These are phyloP conservation scores for Cydia pomonella DNA, from an alignment of 1,140 invertebrate species.

Conservation along the genomic window DNA sequence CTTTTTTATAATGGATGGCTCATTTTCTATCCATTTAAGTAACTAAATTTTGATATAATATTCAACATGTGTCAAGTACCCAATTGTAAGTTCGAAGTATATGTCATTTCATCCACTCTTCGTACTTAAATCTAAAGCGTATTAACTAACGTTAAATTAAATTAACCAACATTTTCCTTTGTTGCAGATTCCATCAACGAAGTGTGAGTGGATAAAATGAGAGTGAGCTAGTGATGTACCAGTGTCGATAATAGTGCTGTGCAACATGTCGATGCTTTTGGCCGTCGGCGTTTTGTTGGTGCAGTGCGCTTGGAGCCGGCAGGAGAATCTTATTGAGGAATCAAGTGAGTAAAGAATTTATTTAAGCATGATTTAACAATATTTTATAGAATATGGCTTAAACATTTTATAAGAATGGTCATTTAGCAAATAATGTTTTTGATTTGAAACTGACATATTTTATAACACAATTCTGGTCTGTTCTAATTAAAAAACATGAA, in stretches of 20 bases:
- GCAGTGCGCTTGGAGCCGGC: constrained; percentile 57
- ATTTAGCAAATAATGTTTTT: too few species aligned
- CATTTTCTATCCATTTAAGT: too few species aligned
- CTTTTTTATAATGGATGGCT: too few species aligned
- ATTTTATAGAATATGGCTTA: constrained; percentile 28
- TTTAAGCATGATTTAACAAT: too few species aligned
- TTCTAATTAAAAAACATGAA: too few species aligned
- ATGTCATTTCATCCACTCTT: neutral
- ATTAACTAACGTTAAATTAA: neutral
- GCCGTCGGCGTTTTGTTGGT: constrained; percentile 50
- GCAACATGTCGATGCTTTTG: constrained; percentile 46
- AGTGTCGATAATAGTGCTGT: constrained; percentile 42
- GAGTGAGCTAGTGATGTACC: constrained; percentile 51
- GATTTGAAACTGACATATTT: too few species aligned
- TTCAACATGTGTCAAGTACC: too few species aligned
- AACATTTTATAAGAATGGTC: too few species aligned
- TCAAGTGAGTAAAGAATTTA: constrained; percentile 53
- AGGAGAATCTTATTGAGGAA: constrained; percentile 69
- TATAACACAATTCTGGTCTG: too few species aligned
- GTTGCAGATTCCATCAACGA: constrained; percentile 39
- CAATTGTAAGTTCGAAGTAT: too few species aligned
- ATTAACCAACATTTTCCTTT: constrained; percentile 31
- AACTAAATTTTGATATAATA: too few species aligned
- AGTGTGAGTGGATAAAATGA: constrained; percentile 34
- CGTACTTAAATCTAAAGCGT: neutral